A percentile compares a stretch with the other conserved stretches of the same genome.
These are phyloP conservation scores for Megaceryle maxima DNA, from an alignment of 2,113 vertebrate genomes.

Conservation along the genomic window DNA sequence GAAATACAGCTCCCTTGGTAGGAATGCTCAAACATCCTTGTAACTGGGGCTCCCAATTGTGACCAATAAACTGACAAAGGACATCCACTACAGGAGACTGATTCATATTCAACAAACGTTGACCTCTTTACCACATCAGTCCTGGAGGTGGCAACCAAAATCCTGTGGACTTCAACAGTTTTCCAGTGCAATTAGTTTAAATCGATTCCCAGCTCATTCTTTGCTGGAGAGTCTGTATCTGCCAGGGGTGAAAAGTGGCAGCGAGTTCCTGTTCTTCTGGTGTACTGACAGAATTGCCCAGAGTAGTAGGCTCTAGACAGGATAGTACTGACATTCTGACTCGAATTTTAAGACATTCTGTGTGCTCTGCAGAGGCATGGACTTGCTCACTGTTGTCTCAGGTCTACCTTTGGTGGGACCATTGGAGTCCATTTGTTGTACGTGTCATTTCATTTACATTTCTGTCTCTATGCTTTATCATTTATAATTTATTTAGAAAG, in stretches of 20 bases:
- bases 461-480: not conserved
- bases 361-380: not conserved
- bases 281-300: not conserved
- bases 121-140: not conserved
- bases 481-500: not conserved
- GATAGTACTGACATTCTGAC: not conserved
- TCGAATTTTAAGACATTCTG: accelerated
- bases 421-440: not conserved
- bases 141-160: not conserved
- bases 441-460: not conserved
- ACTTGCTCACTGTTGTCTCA: not conserved
- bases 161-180: not conserved
- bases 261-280: not conserved
- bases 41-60: not conserved
- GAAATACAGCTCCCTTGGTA: not conserved
- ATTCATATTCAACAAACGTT: not conserved
- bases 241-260: not conserved
- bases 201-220: not conserved
- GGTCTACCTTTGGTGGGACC: not conserved
- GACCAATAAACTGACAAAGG: not conserved
- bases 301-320: not conserved
- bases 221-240: not conserved
- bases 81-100: not conserved
- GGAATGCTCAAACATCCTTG: not conserved
- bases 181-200: not conserved